Percentiles rank a stretch among this genome's conserved stretches.
Evolutionary conservation across 2,888 invertebrate species (phyloP).

Genomic region (Lepidocyrtoides sp.): DNA sequence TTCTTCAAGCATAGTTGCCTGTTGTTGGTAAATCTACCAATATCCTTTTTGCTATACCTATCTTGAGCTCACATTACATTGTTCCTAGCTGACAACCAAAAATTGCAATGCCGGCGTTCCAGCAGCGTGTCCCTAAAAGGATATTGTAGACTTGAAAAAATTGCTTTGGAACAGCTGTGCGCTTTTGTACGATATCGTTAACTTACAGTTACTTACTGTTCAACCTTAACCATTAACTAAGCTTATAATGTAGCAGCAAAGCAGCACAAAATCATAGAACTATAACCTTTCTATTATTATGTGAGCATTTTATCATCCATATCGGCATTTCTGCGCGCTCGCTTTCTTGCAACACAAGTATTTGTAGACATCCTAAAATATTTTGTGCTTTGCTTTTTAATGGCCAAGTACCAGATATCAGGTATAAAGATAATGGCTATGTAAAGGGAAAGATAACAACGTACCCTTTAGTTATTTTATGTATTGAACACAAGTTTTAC

Average conservation of each 20-base stretch:
- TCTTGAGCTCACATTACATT: too few species aligned
- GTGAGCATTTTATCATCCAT: neutral
- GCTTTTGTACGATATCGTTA: constrained; percentile 23
- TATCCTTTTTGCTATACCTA: neutral
- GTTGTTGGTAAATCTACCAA: neutral
- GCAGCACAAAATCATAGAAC: neutral
- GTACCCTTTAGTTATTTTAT: neutral
- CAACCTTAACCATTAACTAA: too few species aligned
- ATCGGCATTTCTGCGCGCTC: neutral
- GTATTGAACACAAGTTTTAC: neutral
- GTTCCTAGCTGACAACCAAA: constrained; percentile 41
- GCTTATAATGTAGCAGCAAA: too few species aligned
- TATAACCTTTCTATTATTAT: neutral
- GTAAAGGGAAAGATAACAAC: neutral
- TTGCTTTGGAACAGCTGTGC: constrained; percentile 63
- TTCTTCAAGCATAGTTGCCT: neutral
- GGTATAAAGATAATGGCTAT: neutral
- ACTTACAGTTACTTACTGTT: constrained; percentile 12
- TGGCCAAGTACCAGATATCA: neutral
- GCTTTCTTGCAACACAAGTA: neutral
- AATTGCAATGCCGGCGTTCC: constrained; percentile 55
- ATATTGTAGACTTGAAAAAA: constrained; percentile 59
- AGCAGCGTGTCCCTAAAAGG: neutral
- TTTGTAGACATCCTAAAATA: too few species aligned
- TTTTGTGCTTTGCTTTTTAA: constrained; percentile 5